Conservation (phyloP, 2,797 vertebrate species). For the Gymnocypris eckloni region DNA sequence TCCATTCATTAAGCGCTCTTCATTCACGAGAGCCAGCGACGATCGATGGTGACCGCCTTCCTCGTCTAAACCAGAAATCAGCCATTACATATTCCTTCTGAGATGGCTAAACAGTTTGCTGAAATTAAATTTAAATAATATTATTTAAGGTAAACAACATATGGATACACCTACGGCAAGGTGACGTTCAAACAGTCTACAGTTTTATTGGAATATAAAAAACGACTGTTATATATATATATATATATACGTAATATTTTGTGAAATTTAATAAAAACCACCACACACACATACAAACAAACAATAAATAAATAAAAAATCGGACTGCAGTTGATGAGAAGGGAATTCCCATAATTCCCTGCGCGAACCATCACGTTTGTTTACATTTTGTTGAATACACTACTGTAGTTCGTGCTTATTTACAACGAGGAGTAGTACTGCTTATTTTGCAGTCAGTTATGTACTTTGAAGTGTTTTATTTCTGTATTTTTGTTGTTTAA, state of each 20-base stretch:
- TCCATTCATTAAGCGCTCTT: conserved; percentile 72
- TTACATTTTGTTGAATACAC: not conserved
- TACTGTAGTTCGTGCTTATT: not conserved
- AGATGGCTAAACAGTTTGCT: not conserved
- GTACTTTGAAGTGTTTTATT: no score
- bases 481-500: not conserved
- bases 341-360: not conserved
- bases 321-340: not conserved
- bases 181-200: not conserved
- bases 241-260: no score
- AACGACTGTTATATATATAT: no score
- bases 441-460: not conserved
- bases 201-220: not conserved
- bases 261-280: not conserved
- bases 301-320: not conserved
- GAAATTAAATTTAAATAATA: not conserved
- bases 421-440: no score
- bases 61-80: not conserved
- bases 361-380: not conserved
- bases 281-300: not conserved
- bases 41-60: conserved; percentile 63
- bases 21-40: conserved; percentile 43
- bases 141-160: not conserved
- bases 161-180: not conserved
- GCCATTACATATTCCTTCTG: not conserved